Evolutionary conservation across 2,888 invertebrate genomes (phyloP).

Genomic region (Drosophila phalerata): DNA sequence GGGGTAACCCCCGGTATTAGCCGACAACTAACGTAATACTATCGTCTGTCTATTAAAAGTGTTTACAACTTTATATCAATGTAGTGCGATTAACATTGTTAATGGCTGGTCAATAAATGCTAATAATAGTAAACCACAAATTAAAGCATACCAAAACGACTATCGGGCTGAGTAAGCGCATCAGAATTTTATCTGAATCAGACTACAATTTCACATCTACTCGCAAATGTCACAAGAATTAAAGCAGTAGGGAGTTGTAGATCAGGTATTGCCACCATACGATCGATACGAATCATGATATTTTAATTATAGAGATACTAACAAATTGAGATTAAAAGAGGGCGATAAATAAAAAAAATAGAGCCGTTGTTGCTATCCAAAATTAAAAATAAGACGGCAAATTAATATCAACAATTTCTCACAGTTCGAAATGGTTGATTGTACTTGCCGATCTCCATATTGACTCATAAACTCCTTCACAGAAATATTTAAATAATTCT

Average conservation of each 20-base stretch:
- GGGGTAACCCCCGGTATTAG: conserved; percentile 5
- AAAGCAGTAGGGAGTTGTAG: neutral
- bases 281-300: conserved; percentile 29
- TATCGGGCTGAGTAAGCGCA: conserved; percentile 36
- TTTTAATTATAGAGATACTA: neutral
- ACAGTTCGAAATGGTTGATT: neutral
- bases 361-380: conserved; percentile 3
- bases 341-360: neutral
- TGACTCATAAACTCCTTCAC: neutral
- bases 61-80: neutral
- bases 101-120: conserved; percentile 9
- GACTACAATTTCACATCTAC: conserved; percentile 5
- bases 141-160: conserved; percentile 36
- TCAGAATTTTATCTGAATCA: conserved; percentile 23
- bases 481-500: conserved; percentile 2
- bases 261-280: neutral
- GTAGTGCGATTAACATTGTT: conserved; percentile 14
- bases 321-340: neutral
- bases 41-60: neutral
- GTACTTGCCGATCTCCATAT: neutral
- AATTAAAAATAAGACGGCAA: neutral
- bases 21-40: conserved; percentile 11
- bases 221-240: conserved; percentile 8
- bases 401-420: neutral
- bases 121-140: conserved; percentile 26